A percentile compares a stretch with the other conserved stretches of the same genome.
Conservation (phyloP, 2,888 invertebrate genomes). For the Gymnosoma rotundatum region DNA sequence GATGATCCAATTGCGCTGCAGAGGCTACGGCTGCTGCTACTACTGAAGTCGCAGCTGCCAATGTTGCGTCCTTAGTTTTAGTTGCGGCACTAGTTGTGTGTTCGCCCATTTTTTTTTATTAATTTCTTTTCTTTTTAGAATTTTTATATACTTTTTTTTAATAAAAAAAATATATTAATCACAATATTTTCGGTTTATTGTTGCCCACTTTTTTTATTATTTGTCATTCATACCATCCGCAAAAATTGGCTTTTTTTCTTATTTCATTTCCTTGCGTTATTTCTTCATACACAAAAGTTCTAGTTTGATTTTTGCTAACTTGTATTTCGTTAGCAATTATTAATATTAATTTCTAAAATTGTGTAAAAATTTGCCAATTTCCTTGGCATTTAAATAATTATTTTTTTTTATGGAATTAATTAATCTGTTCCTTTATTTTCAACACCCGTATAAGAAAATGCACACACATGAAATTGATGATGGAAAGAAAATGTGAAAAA, state of each 20-base stretch:
- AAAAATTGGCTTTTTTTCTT: constrained; percentile 29
- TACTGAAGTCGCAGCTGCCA: constrained; percentile 73
- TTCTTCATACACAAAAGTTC: constrained; percentile 38
- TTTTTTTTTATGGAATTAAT: constrained; percentile 19
- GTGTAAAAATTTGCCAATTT: constrained; percentile 50
- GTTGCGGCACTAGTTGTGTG: constrained; percentile 73
- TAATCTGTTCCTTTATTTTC: constrained; percentile 32
- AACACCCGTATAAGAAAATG: constrained; percentile 59
- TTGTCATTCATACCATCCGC: constrained; percentile 49
- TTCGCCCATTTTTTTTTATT: constrained; percentile 76
- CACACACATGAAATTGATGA: constrained; percentile 57
- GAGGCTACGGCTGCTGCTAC: constrained; percentile 71
- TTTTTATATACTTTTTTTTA: constrained; percentile 9
- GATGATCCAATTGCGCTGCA: constrained; percentile 72
- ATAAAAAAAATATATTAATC: constrained; percentile 65
- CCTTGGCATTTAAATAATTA: constrained; percentile 45
- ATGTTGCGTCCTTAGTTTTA: constrained; percentile 70
- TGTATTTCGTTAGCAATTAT: constrained; percentile 7
- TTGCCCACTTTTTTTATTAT: constrained; percentile 46
- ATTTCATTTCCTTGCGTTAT: constrained; percentile 37
- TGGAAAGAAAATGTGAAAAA: constrained; percentile 18
- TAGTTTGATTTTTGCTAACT: constrained; percentile 21
- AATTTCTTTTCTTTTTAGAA: constrained; percentile 8
- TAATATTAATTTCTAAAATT: constrained; percentile 36
- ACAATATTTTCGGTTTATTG: constrained; percentile 40